phyloP scores from a whole-genome alignment of 2,888 invertebrate species.

The Drosophila anomalata region DNA sequence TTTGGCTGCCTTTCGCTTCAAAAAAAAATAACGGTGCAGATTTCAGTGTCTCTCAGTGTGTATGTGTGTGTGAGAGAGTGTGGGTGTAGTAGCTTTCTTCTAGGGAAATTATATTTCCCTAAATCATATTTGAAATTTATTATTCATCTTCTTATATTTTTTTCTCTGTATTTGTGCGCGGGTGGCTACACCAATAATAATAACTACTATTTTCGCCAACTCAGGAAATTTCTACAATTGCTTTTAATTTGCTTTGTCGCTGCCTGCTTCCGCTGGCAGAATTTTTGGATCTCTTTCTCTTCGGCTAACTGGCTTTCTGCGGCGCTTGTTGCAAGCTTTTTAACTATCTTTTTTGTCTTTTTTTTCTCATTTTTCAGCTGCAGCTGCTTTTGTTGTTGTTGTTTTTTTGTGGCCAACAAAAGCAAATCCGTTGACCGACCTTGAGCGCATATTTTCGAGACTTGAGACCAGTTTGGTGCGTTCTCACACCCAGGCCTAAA shows the following conservation, averaged over 20 bases:
- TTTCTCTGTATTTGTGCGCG: slow-evolving; percentile 35
- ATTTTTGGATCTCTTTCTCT: slow-evolving; percentile 30
- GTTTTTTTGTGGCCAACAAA: slow-evolving; percentile 44
- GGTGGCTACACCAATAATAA: slow-evolving; percentile 36
- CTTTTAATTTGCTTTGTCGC: slow-evolving; percentile 70
- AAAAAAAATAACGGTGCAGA: slow-evolving; percentile 57
- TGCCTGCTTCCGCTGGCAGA: slow-evolving; percentile 61
- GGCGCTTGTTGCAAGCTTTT: slow-evolving; percentile 42
- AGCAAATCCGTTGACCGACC: slow-evolving; percentile 79
- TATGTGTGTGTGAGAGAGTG: neutral
- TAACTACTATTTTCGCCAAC: slow-evolving; percentile 64
- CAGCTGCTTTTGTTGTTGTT: slow-evolving; percentile 21
- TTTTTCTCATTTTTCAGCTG: slow-evolving; percentile 36
- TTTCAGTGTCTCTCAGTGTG: neutral
- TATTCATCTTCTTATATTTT: no score
- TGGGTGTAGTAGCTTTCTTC: slow-evolving; percentile 10
- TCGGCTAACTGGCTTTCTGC: slow-evolving; percentile 1
- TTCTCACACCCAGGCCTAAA: slow-evolving; percentile 23
- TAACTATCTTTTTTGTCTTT: slow-evolving; percentile 51
- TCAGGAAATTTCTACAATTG: slow-evolving; percentile 76
- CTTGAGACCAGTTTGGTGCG: slow-evolving; percentile 50
- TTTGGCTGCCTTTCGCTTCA: slow-evolving; percentile 52
- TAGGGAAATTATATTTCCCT: neutral
- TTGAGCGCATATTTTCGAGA: slow-evolving; percentile 77
- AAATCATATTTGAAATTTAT: no score